Evolutionary conservation across 2,888 invertebrate species (phyloP), one percentile per base, ranked within the genome.

Genomic region (Meandrusa payeni): DNA sequence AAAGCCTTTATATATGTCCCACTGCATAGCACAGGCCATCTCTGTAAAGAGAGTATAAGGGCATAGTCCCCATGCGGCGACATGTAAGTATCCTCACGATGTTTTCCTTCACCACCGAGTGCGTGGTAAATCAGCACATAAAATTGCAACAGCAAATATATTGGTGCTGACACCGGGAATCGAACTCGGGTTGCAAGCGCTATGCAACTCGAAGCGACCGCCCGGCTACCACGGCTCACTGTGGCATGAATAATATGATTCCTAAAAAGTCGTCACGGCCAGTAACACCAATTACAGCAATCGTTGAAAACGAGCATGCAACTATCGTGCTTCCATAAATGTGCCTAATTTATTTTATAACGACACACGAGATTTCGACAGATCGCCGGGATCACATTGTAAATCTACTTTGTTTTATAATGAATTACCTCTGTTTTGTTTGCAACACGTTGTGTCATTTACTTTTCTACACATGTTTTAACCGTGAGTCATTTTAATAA

Each of bases 321-420:
- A 32, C 38, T 38, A 27, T 43, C 43, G 33, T 33, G 39, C 28
- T 39, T 44, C 44, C 39, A 44, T 44, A 44, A 28, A 44, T 39
- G 39, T 15, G 32, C 20, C 39, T 44, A 39, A 44, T 44, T 44
- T 37, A 37, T 38, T 32, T 43, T 44, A 44, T 44, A 44, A 44
- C 33, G 38, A 44, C 27, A 22, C 19, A 27, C 19, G 31, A 38
- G 26, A 28, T 44, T 44, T 22, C 39, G 28, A 33, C 27, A 39
- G 27, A 22, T 27, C 33, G 13, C 19, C 13, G 3, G 23, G 12
- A 10, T 19, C 5, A 36, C 7, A 17, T 34, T 36, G 15, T 36
- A 15, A 29, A 23, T 42, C 29, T 36, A 34, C 20, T 26, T 27
- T 34, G 7, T 10, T 13, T 10, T 37, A 27, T 33, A 11, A 3